Percentiles rank a stretch among this genome's conserved stretches.
phyloP scores from a whole-genome alignment of 2,888 invertebrate genomes.

The Ashinkailepas kermadecensis region DNA sequence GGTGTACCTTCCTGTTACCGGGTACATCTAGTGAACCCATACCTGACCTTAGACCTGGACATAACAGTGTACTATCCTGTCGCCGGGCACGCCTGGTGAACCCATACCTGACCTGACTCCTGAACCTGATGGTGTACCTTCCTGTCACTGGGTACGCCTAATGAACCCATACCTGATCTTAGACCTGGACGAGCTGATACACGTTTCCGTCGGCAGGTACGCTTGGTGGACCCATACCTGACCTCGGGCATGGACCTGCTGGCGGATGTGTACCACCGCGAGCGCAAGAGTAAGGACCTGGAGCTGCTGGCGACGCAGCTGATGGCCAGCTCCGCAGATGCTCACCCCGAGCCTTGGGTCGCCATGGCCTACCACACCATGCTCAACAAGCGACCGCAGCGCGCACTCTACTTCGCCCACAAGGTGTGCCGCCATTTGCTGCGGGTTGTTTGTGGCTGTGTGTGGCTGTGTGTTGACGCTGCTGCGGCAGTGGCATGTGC shows the following conservation, averaged over 20 bases:
- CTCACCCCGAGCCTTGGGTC: conserved; percentile 63
- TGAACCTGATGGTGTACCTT: too few relatives aligned
- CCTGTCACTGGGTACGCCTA: too few relatives aligned
- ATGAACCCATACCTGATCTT: too few relatives aligned
- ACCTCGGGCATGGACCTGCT: conserved; percentile 57
- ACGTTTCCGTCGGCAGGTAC: conserved; percentile 43
- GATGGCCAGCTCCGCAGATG: conserved; percentile 38
- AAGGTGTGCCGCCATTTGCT: conserved; percentile 45
- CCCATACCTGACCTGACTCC: too few relatives aligned
- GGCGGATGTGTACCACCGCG: conserved; percentile 54
- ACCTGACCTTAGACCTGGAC: too few relatives aligned
- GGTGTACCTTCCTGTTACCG: too few relatives aligned
- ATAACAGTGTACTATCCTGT: too few relatives aligned
- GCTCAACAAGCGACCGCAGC: conserved; percentile 55
- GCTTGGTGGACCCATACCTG: conserved; percentile 49
- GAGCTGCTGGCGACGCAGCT: conserved; percentile 53
- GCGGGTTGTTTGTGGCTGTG: neutral
- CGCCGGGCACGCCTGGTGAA: too few relatives aligned
- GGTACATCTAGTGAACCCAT: too few relatives aligned
- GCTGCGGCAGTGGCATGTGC: too few relatives aligned
- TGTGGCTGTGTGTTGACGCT: too few relatives aligned
- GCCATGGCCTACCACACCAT: conserved; percentile 64
- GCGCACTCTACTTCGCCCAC: conserved; percentile 63
- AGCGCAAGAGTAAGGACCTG: conserved; percentile 53
- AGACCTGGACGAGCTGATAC: too few relatives aligned